Evolutionary conservation across 2,888 invertebrate species (phyloP).

Genomic region (Punctoribates punctum): DNA sequence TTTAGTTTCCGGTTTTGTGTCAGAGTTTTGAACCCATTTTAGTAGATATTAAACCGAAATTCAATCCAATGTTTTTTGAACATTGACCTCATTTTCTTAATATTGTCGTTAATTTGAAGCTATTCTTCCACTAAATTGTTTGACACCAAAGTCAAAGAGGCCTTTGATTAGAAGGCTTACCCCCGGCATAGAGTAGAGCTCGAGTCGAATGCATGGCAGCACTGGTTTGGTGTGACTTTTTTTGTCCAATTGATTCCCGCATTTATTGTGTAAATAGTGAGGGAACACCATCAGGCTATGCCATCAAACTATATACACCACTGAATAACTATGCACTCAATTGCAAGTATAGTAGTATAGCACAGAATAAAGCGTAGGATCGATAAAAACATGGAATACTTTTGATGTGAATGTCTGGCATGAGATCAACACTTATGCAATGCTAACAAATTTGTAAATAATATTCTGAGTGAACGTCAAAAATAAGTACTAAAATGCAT

Average conservation of each 20-base stretch:
- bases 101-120: background rate
- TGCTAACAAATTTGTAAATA: conserved; percentile 19
- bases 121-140: background rate
- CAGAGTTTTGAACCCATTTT: background rate
- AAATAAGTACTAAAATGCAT: conserved; percentile 13
- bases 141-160: background rate
- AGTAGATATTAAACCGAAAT: background rate
- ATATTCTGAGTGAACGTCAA: conserved; percentile 1
- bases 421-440: conserved; percentile 30
- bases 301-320: too few relatives aligned
- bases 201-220: conserved; percentile 16
- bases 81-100: background rate
- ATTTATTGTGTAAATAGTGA: background rate
- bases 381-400: conserved; percentile 33
- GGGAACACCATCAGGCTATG: too few relatives aligned
- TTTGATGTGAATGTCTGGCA: background rate
- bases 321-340: background rate
- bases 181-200: background rate
- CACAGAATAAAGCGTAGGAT: conserved; percentile 9
- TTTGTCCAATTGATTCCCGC: background rate
- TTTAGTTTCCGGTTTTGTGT: background rate
- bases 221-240: background rate
- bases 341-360: background rate
- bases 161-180: background rate
- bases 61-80: background rate